Evolutionary conservation across 2,888 invertebrate genomes (phyloP).

Genomic region (Abrostola triplasia): DNA sequence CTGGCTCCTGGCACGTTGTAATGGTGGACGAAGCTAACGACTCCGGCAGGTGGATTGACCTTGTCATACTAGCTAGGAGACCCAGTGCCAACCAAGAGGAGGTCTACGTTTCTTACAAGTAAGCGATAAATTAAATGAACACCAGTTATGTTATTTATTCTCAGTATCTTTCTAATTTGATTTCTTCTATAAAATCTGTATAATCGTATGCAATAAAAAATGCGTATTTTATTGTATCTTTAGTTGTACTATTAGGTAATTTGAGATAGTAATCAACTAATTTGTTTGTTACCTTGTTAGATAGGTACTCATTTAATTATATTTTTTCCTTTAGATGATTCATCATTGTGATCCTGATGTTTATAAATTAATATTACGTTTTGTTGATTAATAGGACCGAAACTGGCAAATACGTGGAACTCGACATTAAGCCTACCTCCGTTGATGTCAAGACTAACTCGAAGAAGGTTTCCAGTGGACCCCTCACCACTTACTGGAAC

Average conservation of each 20-base stretch:
- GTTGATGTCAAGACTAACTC: constrained; percentile 80
- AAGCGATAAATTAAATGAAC: constrained; percentile 38
- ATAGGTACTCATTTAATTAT: no score
- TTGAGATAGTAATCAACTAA: no score
- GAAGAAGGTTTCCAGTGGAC: constrained; percentile 72
- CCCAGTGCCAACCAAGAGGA: constrained; percentile 71
- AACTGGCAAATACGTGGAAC: constrained; percentile 72
- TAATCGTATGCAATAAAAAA: no score
- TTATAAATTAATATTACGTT: neutral
- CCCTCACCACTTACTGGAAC: constrained; percentile 77
- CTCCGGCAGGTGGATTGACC: constrained; percentile 65
- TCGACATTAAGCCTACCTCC: constrained; percentile 71
- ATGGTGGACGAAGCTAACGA: constrained; percentile 81
- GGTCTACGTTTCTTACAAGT: constrained; percentile 82
- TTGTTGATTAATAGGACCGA: constrained; percentile 61
- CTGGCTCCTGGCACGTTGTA: constrained; percentile 89
- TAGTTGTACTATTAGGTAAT: no score
- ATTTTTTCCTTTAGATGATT: neutral
- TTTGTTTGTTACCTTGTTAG: no score
- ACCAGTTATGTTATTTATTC: no score
- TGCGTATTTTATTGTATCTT: no score
- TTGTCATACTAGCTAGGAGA: constrained; percentile 75
- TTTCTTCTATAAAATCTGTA: no score
- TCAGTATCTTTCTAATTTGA: no score
- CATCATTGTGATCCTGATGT: neutral